Evolutionary conservation across 37 sponge, comb jelly and placozoan species (phyloP).

Genomic region (Eunapius fragilis): DNA sequence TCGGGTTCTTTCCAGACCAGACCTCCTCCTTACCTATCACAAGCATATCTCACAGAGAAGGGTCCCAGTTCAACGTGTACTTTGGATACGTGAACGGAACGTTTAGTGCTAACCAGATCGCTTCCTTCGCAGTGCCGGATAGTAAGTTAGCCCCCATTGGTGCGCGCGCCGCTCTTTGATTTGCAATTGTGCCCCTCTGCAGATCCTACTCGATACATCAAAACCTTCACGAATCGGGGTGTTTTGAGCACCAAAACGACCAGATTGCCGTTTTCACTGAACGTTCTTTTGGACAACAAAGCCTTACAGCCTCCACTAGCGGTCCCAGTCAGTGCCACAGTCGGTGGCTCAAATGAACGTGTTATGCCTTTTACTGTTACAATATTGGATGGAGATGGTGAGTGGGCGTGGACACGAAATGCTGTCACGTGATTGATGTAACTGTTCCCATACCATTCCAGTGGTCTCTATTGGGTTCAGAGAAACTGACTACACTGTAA

Average conservation of each 20-base stretch:
- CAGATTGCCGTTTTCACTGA: not conserved
- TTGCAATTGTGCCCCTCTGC: not conserved
- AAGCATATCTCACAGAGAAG: not conserved
- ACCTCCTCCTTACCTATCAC: not conserved
- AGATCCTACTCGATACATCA: not conserved
- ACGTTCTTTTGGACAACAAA: not conserved
- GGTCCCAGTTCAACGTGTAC: not conserved
- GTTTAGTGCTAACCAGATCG: not conserved
- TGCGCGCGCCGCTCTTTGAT: not conserved
- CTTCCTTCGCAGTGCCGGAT: not conserved
- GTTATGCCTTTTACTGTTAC: not conserved
- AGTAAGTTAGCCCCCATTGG: not conserved
- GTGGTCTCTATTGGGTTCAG: not conserved
- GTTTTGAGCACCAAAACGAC: not conserved
- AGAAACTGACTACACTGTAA: not conserved
- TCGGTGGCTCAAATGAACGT: not conserved
- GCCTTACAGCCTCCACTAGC: not conserved
- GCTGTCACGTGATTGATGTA: no score
- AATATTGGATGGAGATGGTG: not conserved
- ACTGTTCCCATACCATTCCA: not conserved
- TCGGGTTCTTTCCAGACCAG: not conserved
- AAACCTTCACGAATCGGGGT: not conserved
- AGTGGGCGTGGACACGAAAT: not conserved
- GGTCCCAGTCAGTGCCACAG: not conserved
- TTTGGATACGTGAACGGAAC: not conserved